These are phyloP conservation scores for Tachuris rubrigastra DNA, from an alignment of 2,113 vertebrate species.

Conservation along the genomic window DNA sequence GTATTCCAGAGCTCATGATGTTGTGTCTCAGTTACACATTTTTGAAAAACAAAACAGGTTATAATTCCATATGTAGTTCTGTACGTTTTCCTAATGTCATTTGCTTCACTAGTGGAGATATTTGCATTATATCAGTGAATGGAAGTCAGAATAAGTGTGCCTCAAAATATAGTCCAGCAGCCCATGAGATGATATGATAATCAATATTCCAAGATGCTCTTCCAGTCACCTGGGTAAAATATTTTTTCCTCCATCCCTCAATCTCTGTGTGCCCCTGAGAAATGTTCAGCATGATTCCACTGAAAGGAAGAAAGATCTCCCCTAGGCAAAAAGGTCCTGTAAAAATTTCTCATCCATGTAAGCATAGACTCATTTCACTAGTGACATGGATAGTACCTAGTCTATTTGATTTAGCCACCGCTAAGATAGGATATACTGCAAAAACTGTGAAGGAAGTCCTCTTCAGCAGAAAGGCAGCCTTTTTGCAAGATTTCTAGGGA, in stretches of 20 bases:
- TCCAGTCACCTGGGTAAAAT: neutral
- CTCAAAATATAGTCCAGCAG: neutral
- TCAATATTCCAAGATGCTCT: neutral
- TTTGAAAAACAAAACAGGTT: neutral
- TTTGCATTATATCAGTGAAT: neutral
- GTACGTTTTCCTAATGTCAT: neutral
- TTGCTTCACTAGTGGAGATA: neutral
- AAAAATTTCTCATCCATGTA: neutral
- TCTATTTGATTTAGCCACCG: neutral
- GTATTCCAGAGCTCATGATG: neutral
- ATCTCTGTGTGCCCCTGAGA: neutral
- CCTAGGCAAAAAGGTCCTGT: neutral
- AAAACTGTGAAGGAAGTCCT: neutral
- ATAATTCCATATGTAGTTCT: neutral
- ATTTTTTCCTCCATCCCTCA: neutral
- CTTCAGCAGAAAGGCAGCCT: neutral
- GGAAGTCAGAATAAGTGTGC: neutral
- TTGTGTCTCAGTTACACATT: neutral
- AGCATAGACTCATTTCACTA: neutral
- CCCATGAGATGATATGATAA: neutral
- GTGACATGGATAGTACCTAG: neutral
- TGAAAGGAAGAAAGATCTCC: neutral
- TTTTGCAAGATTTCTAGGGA: neutral
- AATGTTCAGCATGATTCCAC: neutral
- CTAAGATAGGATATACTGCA: neutral